Evolutionary conservation across 2,797 vertebrate species (phyloP).

Genomic region (Aulostomus chinensis): DNA sequence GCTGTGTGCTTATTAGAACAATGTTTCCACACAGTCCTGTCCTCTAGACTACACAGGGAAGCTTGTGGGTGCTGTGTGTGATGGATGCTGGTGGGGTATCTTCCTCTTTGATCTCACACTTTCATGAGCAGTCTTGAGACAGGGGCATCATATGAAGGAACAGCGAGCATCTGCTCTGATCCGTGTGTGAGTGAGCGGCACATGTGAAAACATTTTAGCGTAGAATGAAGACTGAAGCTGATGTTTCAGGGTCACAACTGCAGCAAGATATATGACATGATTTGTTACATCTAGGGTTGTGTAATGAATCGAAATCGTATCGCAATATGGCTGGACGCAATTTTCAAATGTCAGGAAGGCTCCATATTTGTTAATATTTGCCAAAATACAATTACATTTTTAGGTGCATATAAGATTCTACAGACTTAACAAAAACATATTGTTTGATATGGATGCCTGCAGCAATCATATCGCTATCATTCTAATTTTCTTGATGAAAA

Average conservation of each 20-base stretch:
- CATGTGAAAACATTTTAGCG: constrained; percentile 13
- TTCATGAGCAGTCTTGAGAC: constrained; percentile 28
- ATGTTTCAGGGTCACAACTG: constrained; percentile 19
- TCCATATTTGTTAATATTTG: too few species aligned
- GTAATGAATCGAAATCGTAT: too few species aligned
- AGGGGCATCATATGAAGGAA: constrained; percentile 36
- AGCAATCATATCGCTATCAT: too few species aligned
- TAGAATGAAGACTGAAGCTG: constrained; percentile 25
- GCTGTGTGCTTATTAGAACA: constrained; percentile 55
- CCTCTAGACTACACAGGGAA: constrained; percentile 26
- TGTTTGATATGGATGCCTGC: too few species aligned
- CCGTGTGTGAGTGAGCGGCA: constrained; percentile 21
- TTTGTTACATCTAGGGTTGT: constrained; percentile 17
- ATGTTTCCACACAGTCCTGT: constrained; percentile 49
- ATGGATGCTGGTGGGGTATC: constrained; percentile 23
- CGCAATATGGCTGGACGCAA: too few species aligned
- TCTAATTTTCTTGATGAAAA: too few species aligned
- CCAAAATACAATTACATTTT: too few species aligned
- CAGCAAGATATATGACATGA: constrained; percentile 5
- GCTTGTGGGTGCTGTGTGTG: constrained; percentile 29
- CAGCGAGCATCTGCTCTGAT: constrained; percentile 40
- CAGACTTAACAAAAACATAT: too few species aligned
- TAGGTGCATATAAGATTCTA: too few species aligned
- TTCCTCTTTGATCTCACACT: constrained; percentile 48
- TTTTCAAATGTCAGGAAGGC: too few species aligned